Evolutionary conservation across 2,797 vertebrate species (phyloP).

Genomic region (Chrosomus eos): DNA sequence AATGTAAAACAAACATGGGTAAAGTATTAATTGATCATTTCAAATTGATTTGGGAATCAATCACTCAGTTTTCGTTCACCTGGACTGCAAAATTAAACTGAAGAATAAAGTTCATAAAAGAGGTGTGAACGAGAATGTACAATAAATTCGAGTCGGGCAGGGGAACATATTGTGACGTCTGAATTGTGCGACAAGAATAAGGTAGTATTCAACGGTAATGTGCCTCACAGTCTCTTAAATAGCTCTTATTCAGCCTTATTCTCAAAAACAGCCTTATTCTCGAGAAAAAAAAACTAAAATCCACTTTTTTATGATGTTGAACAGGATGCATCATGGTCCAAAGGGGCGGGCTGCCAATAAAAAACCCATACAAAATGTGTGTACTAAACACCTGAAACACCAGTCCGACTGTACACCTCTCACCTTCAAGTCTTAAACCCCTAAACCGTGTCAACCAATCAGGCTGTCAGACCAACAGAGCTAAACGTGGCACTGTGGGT

Average conservation of each 20-base stretch:
- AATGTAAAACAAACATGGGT: constrained; percentile 43
- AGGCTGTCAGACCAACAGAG: constrained; percentile 1
- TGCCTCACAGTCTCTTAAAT: background rate
- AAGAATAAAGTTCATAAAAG: constrained; percentile 35
- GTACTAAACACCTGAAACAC: constrained; percentile 6
- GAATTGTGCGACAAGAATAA: constrained; percentile 33
- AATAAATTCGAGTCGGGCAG: background rate
- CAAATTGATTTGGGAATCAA: constrained; percentile 37
- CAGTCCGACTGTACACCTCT: constrained; percentile 30
- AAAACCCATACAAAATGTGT: constrained; percentile 11
- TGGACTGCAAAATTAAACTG: background rate
- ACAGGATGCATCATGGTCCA: background rate
- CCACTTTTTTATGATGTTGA: background rate
- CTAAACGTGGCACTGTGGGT: constrained; percentile 20
- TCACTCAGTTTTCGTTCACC: constrained; percentile 23
- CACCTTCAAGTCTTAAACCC: constrained; percentile 11
- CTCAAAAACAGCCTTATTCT: background rate
- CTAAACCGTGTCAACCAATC: background rate
- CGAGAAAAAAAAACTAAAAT: background rate
- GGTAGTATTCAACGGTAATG: background rate
- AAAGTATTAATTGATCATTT: constrained; percentile 55
- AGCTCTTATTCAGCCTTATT: background rate
- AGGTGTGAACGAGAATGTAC: background rate
- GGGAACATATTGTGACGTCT: constrained; percentile 40
- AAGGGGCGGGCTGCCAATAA: background rate